Percentiles rank a stretch among this genome's conserved stretches.
These are phyloP conservation scores for Chroicocephalus ridibundus DNA, from an alignment of 2,113 vertebrate genomes.

Conservation along the genomic window DNA sequence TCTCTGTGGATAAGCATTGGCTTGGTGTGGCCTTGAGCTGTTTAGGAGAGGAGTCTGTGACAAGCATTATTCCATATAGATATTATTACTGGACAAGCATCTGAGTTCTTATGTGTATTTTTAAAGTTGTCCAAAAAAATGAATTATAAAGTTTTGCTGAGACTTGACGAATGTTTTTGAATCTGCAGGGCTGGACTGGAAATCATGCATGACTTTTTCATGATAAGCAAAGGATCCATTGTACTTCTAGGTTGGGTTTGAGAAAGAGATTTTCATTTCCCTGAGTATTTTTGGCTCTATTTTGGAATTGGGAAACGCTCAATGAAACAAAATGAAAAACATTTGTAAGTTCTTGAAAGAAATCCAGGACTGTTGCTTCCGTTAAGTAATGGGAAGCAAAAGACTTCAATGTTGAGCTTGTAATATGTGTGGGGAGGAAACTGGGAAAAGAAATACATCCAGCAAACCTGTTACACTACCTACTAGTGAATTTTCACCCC, in stretches of 20 bases:
- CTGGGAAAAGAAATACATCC: background rate
- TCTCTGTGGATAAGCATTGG: background rate
- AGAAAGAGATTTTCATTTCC: background rate
- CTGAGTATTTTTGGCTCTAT: background rate
- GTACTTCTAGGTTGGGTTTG: background rate
- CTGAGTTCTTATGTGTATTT: background rate
- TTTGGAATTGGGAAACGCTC: background rate
- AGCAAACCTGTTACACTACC: background rate
- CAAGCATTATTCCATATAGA: background rate
- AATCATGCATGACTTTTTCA: background rate
- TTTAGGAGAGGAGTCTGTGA: background rate
- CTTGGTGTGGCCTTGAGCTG: background rate
- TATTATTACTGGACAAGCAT: background rate
- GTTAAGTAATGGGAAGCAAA: background rate
- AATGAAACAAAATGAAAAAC: background rate
- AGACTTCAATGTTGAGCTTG: background rate
- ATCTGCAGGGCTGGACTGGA: background rate
- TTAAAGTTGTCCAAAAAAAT: background rate
- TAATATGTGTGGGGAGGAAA: background rate
- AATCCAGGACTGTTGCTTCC: background rate
- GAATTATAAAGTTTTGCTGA: background rate
- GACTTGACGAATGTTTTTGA: background rate
- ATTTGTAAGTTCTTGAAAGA: background rate
- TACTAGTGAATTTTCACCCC: background rate
- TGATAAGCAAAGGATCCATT: background rate